A percentile compares a stretch with the other conserved stretches of the same genome.
Conservation (phyloP, 2,797 vertebrate species). For the Aeoliscus strigatus region DNA sequence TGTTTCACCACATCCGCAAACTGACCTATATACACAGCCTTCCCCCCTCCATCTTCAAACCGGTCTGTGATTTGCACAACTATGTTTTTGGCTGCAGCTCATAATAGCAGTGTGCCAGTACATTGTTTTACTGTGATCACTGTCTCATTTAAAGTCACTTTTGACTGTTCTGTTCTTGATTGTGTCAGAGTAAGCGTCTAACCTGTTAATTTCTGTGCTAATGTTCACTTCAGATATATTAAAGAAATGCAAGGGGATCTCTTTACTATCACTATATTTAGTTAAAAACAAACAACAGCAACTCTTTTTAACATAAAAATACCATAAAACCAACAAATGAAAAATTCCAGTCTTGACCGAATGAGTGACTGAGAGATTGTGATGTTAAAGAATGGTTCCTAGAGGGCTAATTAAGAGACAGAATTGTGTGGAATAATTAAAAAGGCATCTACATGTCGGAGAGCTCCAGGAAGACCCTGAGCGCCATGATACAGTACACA, state of each 20-base stretch:
- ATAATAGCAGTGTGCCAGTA: not conserved
- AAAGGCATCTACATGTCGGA: slow-evolving; percentile 38
- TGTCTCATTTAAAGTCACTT: slow-evolving; percentile 12
- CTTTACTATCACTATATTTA: no score
- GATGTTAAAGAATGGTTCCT: slow-evolving; percentile 12
- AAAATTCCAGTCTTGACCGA: not conserved
- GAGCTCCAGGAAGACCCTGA: slow-evolving; percentile 39
- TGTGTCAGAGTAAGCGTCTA: not conserved
- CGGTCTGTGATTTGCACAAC: slow-evolving; percentile 13
- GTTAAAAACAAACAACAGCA: no score
- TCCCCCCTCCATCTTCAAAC: slow-evolving; percentile 9
- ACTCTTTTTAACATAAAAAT: no score
- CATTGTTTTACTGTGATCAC: slow-evolving; percentile 10
- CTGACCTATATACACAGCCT: slow-evolving; percentile 32
- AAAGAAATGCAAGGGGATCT: no score
- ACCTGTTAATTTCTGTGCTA: no score
- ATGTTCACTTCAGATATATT: no score
- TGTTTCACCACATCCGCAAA: slow-evolving; percentile 27
- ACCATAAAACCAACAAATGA: not conserved
- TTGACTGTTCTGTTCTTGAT: slow-evolving; percentile 8
- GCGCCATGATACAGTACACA: slow-evolving; percentile 51
- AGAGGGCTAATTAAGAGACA: slow-evolving; percentile 56
- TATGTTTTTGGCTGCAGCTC: slow-evolving; percentile 19
- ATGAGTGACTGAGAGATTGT: not conserved
- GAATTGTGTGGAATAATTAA: slow-evolving; percentile 34